Base-by-base conservation (phyloP, 1,140 invertebrate genomes). In the Copidosoma floridanum region DNA sequence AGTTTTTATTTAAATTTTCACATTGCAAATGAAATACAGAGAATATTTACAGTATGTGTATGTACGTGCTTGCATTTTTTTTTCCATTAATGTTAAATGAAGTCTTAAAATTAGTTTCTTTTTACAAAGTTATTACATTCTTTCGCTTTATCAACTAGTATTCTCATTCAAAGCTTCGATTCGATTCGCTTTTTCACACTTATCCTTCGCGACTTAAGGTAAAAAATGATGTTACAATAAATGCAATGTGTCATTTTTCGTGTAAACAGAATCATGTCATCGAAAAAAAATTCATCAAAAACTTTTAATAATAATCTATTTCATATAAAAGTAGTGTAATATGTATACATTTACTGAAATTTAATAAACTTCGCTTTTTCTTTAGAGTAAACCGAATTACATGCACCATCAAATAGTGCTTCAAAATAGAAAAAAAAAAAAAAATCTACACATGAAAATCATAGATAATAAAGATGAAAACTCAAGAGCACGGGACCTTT, bases 21-120 rank as follows among this genome's bases (percentile, higher is more conserved):
- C 72, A 72, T 71, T 63, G 65, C 75, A 61, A 71, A 73, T 73
- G 69, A 75, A 73, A 77, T 76, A 77, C 72, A 77, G 65, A 51
- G 63, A 70, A 68, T 79, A 79, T 79, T 58, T 79, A 77, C 74
- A 79, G 69, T 76, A 75, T 75, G 63, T 73, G 72, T 72, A 59
- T 67, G 64, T 64, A 65, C 65, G 53, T 61, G 59, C 46, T 61
- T 40, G 10, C 38, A 48, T 55, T 48, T 56, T 50, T 61, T 61
- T 44, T 26, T 61, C 46, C 8, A 14, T 26, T 55, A 50, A 50
- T 56, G 43, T 57, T n/a, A n/a, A 26, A 52, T 52, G 54, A 62
- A 62, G 60, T 62, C 54, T 51, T 57, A 57, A n/a, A 62, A 40
- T 46, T 50, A 50, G n/a, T 37, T 56, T 56, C 47, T 62, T 62